Evolutionary conservation across 2,797 vertebrate species (phyloP).

Genomic region (Acipenser oxyrinchus): DNA sequence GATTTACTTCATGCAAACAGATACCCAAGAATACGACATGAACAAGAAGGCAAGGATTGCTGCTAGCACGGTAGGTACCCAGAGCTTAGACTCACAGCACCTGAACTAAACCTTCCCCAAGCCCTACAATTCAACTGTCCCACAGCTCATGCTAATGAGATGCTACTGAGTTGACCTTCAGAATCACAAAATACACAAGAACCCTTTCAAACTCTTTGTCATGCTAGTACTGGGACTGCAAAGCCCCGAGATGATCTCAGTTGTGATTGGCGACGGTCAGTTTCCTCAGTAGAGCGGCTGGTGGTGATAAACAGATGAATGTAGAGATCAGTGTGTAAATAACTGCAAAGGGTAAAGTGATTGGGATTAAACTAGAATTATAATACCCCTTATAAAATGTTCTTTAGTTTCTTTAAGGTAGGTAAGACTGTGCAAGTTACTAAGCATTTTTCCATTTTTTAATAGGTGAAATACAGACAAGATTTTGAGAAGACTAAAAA

Average conservation of each 20-base stretch:
- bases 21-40: conserved; percentile 80
- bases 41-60: conserved; percentile 74
- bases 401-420: no score
- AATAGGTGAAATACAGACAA: conserved; percentile 86
- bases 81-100: background rate
- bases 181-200: conserved; percentile 38
- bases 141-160: conserved; percentile 36
- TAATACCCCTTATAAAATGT: no score
- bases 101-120: no score
- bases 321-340: background rate
- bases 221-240: background rate
- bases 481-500: conserved; percentile 85
- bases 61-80: conserved; percentile 70
- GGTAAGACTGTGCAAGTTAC: background rate
- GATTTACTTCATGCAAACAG: conserved; percentile 96
- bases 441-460: conserved; percentile 27
- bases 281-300: background rate
- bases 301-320: background rate
- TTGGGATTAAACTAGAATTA: no score
- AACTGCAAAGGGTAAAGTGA: background rate
- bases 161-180: conserved; percentile 26
- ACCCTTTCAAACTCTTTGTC: conserved; percentile 13
- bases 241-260: background rate
- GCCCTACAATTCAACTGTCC: no score
- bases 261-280: background rate